A percentile compares a stretch with the other conserved stretches of the same genome.
Conservation (phyloP, 2,797 vertebrate genomes). For the Notoglanidium macrostoma region DNA sequence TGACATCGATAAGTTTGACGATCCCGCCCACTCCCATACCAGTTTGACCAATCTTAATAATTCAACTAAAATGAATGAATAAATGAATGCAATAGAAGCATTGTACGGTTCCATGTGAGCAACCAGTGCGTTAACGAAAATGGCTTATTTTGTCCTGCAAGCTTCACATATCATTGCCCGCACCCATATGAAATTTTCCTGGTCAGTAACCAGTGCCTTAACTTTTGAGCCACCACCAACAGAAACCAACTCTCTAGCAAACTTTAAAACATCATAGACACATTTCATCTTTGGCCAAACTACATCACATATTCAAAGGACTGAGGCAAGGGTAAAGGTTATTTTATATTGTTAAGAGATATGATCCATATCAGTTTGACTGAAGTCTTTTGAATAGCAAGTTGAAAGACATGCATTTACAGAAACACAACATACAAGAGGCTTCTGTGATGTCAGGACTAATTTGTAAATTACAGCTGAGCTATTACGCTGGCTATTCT, state of each 20-base stretch:
- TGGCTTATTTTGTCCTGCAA: not conserved
- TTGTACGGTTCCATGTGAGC: not conserved
- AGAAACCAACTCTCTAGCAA: not conserved
- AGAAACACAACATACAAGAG: not conserved
- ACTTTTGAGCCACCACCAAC: too few species aligned
- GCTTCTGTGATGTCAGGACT: not conserved
- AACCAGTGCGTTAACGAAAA: not conserved
- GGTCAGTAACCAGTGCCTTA: not conserved
- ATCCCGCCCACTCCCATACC: not conserved
- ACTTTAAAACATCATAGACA: not conserved
- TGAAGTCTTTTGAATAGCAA: not conserved
- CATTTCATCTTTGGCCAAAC: not conserved
- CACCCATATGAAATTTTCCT: not conserved
- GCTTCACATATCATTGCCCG: not conserved
- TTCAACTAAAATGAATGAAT: not conserved
- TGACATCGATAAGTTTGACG: not conserved
- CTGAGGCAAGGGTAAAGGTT: not conserved
- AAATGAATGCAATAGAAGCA: not conserved
- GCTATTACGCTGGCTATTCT: not conserved
- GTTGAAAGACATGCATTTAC: not conserved
- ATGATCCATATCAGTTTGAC: not conserved
- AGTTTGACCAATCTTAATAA: not conserved
- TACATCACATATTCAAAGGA: not conserved
- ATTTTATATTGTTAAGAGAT: not conserved
- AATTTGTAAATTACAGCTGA: not conserved